phyloP scores from a whole-genome alignment of 2,797 vertebrate species.

The Takifugu rubripes region DNA sequence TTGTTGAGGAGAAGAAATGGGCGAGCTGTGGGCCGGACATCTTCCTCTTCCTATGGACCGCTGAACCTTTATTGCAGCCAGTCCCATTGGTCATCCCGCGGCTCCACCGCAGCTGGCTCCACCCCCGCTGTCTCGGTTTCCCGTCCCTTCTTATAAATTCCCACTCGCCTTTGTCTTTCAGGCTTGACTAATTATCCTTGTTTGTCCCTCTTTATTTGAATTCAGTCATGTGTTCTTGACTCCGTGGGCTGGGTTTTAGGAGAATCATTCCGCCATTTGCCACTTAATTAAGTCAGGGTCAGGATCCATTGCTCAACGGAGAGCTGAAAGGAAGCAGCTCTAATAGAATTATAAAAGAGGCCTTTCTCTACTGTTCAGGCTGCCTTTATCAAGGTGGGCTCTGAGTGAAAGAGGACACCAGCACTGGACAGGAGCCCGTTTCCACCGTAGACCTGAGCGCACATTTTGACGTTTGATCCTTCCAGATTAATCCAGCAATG shows the following conservation, averaged over 20 bases:
- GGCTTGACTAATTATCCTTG: constrained; percentile 84
- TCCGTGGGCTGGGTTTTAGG: constrained; percentile 73
- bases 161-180: constrained; percentile 77
- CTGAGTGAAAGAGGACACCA: constrained; percentile 65
- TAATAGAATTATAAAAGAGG: constrained; percentile 74
- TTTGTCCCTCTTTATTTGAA: constrained; percentile 83
- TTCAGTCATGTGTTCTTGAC: constrained; percentile 82
- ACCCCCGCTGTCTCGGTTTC: constrained; percentile 63
- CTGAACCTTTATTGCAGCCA: constrained; percentile 62
- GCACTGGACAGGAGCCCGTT: constrained; percentile 52
- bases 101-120: constrained; percentile 47
- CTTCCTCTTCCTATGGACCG: constrained; percentile 63
- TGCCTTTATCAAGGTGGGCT: constrained; percentile 51
- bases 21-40: constrained; percentile 65
- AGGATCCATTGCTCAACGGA: constrained; percentile 69
- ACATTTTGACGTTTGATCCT: constrained; percentile 52
- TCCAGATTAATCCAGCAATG: constrained; percentile 23
- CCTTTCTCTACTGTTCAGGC: constrained; percentile 63
- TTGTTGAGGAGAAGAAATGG: constrained; percentile 74
- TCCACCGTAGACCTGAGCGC: constrained; percentile 28
- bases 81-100: constrained; percentile 62
- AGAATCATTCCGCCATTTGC: constrained; percentile 81
- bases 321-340: constrained; percentile 62
- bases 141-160: constrained; percentile 71
- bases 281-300: constrained; percentile 81